These are phyloP conservation scores for Apteryx owenii DNA, from an alignment of 2,113 vertebrate species.

Conservation along the genomic window DNA sequence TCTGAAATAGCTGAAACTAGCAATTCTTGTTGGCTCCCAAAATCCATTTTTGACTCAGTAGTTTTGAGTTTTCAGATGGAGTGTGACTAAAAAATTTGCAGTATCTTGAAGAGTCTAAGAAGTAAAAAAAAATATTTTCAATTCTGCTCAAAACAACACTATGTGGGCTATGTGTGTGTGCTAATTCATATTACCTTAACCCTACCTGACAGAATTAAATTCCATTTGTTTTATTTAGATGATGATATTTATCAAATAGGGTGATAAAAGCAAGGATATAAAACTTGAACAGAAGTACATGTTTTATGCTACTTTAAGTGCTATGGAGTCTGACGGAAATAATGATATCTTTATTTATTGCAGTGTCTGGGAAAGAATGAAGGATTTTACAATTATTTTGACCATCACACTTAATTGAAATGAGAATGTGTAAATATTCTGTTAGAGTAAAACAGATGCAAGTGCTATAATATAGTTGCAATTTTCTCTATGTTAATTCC, in stretches of 20 bases:
- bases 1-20: background rate
- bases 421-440: constrained; percentile 38
- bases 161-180: background rate
- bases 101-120: background rate
- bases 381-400: constrained; percentile 56
- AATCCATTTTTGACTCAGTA: background rate
- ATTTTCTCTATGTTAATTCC: constrained; percentile 60
- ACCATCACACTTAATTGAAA: constrained; percentile 70
- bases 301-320: background rate
- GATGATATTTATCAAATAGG: background rate
- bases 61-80: background rate
- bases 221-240: constrained; percentile 20
- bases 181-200: background rate
- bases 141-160: background rate
- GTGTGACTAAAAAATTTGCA: background rate
- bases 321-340: constrained; percentile 34
- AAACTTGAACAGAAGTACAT: background rate
- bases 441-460: constrained; percentile 58
- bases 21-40: background rate
- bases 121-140: background rate
- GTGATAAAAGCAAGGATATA: constrained; percentile 19
- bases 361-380: constrained; percentile 26
- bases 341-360: constrained; percentile 52
- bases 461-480: constrained; percentile 40
- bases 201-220: background rate